These are phyloP conservation scores for Drosophila gunungcola DNA, from an alignment of 1,140 invertebrate genomes.

Conservation along the genomic window DNA sequence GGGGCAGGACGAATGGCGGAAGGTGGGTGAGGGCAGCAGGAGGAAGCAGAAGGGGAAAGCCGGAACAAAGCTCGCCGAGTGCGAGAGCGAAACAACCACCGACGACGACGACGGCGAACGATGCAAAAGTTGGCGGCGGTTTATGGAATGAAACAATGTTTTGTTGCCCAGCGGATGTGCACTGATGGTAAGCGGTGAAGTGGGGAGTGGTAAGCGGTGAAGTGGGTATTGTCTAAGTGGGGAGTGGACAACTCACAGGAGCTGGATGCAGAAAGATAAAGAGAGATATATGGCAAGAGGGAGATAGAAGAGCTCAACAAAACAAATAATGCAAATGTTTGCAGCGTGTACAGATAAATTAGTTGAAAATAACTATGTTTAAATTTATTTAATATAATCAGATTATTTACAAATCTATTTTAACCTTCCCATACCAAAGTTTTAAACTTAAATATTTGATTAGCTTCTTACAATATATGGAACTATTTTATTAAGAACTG, in stretches of 20 bases:
- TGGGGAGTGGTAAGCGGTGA: constrained; percentile 4
- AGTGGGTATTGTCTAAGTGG: constrained; percentile 4
- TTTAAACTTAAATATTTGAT: too few species aligned
- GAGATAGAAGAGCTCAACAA: constrained; percentile 14
- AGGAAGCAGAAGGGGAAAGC: constrained; percentile 57
- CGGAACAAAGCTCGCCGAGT: constrained; percentile 61
- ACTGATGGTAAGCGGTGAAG: constrained; percentile 10
- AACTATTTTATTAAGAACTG: too few species aligned
- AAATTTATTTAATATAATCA: constrained; percentile 4
- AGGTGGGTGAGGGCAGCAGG: constrained; percentile 18
- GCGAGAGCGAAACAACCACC: constrained; percentile 71
- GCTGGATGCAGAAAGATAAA: constrained; percentile 5
- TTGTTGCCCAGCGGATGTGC: constrained; percentile 62
- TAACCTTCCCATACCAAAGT: too few species aligned
- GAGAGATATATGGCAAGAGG: constrained; percentile 21
- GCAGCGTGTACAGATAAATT: constrained; percentile 6
- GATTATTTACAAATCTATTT: constrained; percentile 1
- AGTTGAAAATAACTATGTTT: neutral
- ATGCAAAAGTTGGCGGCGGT: constrained; percentile 53
- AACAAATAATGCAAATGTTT: constrained; percentile 64
- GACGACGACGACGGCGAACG: constrained; percentile 38
- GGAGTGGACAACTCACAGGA: constrained; percentile 3
- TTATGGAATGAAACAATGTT: constrained; percentile 75
- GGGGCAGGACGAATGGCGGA: constrained; percentile 2
- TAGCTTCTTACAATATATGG: too few species aligned